Evolutionary conservation across 2,113 vertebrate genomes (phyloP).

Genomic region (Phyllostomus hastatus): DNA sequence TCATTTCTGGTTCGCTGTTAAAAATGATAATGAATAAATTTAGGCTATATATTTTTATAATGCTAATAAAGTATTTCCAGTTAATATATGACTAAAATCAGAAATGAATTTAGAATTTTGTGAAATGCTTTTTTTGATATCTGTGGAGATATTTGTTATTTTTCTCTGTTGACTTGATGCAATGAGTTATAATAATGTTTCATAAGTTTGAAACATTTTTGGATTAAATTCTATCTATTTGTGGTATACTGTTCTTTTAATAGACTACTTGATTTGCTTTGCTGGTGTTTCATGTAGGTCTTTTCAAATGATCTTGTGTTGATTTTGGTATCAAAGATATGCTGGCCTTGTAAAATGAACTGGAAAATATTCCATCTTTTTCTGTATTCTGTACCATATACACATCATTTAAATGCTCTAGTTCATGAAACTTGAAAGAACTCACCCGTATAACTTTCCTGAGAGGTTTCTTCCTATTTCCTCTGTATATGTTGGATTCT

Average conservation of each 20-base stretch:
- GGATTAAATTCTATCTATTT: conserved; percentile 19
- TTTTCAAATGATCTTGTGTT: conserved; percentile 4
- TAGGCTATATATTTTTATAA: neutral
- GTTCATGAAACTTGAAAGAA: neutral
- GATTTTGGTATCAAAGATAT: neutral
- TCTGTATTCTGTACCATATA: conserved; percentile 70
- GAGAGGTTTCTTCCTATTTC: conserved; percentile 2
- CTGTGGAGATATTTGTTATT: neutral
- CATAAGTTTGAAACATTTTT: conserved; percentile 26
- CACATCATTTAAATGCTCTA: neutral
- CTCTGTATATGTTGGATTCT: conserved; percentile 27
- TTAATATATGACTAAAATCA: neutral
- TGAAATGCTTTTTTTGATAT: conserved; percentile 43
- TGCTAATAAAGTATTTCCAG: neutral
- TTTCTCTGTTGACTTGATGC: conserved; percentile 22
- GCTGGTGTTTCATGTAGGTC: neutral
- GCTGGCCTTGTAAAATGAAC: conserved; percentile 44
- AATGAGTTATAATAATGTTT: conserved; percentile 47
- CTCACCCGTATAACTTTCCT: neutral
- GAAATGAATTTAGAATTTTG: conserved; percentile 43
- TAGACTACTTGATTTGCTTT: neutral
- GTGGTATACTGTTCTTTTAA: conserved; percentile 33
- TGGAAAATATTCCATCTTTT: conserved; percentile 38
- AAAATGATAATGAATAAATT: neutral
- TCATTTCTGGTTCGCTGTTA: conserved; percentile 36